A percentile compares a stretch with the other conserved stretches of the same genome.
Evolutionary conservation across 2,113 vertebrate genomes (phyloP).

Genomic region (Tichodroma muraria): DNA sequence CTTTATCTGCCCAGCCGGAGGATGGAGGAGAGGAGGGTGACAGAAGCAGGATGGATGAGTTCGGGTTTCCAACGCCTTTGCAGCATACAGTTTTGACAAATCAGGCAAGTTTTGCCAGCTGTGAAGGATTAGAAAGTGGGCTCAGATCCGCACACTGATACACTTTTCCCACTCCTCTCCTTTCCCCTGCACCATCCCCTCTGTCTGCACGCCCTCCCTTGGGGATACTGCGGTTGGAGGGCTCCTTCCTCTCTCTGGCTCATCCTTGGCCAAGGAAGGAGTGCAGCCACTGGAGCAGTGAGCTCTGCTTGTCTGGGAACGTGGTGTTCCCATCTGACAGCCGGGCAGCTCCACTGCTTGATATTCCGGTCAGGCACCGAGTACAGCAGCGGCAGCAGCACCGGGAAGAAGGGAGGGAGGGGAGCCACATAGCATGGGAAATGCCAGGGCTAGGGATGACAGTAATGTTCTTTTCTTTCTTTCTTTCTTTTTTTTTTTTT

Average conservation of each 20-base stretch:
- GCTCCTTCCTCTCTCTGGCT: neutral
- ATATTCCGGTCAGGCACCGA: slow-evolving; percentile 59
- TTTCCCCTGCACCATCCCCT: neutral
- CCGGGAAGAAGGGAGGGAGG: neutral
- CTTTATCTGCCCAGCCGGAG: slow-evolving; percentile 24
- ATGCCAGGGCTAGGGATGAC: neutral
- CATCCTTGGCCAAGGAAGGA: neutral
- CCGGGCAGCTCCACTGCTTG: slow-evolving; percentile 1
- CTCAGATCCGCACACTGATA: neutral
- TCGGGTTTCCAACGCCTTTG: neutral
- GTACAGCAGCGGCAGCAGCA: neutral
- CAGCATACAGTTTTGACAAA: neutral
- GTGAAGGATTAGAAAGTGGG: neutral
- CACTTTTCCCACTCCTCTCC: neutral
- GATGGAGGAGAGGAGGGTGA: neutral
- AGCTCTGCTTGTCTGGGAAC: neutral
- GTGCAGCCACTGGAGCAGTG: neutral
- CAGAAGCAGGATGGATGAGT: slow-evolving; percentile 22
- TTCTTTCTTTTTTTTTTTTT: neutral
- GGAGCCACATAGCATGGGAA: neutral
- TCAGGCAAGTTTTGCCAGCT: neutral
- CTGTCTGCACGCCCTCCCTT: accelerated
- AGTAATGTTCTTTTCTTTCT: neutral
- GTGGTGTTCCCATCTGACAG: neutral
- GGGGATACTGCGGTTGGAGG: accelerated